Evolutionary conservation across 2,797 vertebrate genomes (phyloP).

Genomic region (Danio tinwini): DNA sequence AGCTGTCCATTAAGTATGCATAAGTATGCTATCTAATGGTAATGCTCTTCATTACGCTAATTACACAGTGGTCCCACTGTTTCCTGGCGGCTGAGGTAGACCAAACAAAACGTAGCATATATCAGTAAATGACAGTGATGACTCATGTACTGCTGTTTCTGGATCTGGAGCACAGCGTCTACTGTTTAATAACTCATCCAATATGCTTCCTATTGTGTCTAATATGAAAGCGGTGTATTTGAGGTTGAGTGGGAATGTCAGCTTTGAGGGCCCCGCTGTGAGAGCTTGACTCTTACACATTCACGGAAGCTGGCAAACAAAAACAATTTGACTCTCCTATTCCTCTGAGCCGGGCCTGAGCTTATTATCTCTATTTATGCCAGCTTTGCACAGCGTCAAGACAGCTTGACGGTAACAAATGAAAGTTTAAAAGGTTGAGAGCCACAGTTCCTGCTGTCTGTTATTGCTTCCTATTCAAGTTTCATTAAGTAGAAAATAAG

Average conservation of each 20-base stretch:
- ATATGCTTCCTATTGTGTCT: conserved; percentile 57
- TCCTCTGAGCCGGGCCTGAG: conserved; percentile 33
- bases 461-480: conserved; percentile 41
- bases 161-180: conserved; percentile 50
- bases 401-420: conserved; percentile 41
- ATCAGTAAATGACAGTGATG: conserved; percentile 49
- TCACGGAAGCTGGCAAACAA: conserved; percentile 48
- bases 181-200: conserved; percentile 60
- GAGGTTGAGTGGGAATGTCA: conserved; percentile 52
- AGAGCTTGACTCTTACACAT: conserved; percentile 38
- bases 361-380: conserved; percentile 59
- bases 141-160: conserved; percentile 49
- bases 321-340: conserved; percentile 30
- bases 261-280: conserved; percentile 41
- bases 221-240: conserved; percentile 53
- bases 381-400: conserved; percentile 46
- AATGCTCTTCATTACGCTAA: conserved; percentile 56
- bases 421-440: conserved; percentile 47
- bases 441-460: conserved; percentile 31
- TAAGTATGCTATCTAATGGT: conserved; percentile 51
- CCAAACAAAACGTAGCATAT: conserved; percentile 18
- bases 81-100: conserved; percentile 45
- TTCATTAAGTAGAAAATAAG: conserved; percentile 25
- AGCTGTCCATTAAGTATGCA: conserved; percentile 29
- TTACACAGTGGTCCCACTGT: conserved; percentile 53